Evolutionary conservation across 2,113 vertebrate genomes (phyloP), one percentile per base, ranked within the genome.

Genomic region (Ophiodon elongatus): DNA sequence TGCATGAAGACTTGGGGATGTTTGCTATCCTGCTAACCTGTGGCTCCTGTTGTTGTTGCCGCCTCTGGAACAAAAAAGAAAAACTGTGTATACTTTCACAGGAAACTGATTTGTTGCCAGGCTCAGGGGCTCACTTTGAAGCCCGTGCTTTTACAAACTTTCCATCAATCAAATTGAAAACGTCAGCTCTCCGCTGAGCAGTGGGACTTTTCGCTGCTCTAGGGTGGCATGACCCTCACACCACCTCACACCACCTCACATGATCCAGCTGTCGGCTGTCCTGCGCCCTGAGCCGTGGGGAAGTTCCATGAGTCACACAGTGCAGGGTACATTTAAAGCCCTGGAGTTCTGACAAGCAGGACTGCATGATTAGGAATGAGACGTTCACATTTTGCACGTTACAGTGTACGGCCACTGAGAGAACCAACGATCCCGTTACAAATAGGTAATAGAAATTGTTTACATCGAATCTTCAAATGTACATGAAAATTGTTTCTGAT

Each of bases 191-290:
- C 41, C 21, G 63, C 79, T 60, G 52, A 90, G 31, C 37, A 2
- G 39, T 19, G 23, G 56, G 63, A 81, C 57, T 63, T 64, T 84
- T 62, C 67, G 52, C 65, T 68, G 78, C 60, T 68, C 68, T 41
- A 52, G 45, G 52, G 62, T 43, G 33, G 25, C 52, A 47, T 82
- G 62, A 85, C 33, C 54, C 69, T 79, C 57, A 2, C 63, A 75
- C 39, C 78, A 86, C 54, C 69, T 79, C 57, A 2, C 63, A 75
- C 39, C 78, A 86, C 73, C 69, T 80, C n/a, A 4, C 60, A 59
- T 63, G 72, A 73, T 86, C 47, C 67, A 86, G 68, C 76, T 86
- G 66, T 85, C 76, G 66, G 72, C 64, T 82, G 76, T 76, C 57
- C 52, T 79, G 65, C 50, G 43, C 69, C 23, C 35, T 50, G 71